A percentile compares a stretch with the other conserved stretches of the same genome.
phyloP scores from a whole-genome alignment of 2,113 vertebrate genomes.

The Ciconia boyciana region DNA sequence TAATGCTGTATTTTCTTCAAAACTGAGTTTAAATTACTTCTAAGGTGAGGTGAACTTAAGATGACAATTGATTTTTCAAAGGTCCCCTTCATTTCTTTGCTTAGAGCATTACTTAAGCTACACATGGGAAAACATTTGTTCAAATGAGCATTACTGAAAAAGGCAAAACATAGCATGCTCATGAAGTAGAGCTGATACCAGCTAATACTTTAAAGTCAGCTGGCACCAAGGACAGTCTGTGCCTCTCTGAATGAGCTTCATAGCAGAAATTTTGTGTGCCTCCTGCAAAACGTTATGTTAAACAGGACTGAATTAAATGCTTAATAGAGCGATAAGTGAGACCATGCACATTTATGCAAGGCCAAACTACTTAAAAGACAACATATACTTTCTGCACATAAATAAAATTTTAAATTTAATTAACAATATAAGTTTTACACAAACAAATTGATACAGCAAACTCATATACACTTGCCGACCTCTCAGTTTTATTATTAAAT shows the following conservation, averaged over 20 bases:
- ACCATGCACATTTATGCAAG: not conserved
- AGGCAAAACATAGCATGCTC: not conserved
- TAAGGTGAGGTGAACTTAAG: not conserved
- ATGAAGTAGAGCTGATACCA: not conserved
- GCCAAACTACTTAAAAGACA: not conserved
- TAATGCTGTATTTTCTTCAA: not conserved
- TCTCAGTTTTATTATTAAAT: not conserved
- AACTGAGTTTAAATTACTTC: not conserved
- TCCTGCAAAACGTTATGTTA: not conserved
- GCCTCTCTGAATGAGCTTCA: not conserved
- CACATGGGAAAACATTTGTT: not conserved
- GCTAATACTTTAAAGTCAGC: not conserved
- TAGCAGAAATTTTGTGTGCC: not conserved
- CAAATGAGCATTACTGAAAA: conserved; percentile 10
- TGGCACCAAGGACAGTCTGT: not conserved
- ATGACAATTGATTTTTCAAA: not conserved
- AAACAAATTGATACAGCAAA: not conserved
- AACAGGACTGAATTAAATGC: not conserved
- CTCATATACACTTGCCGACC: not conserved
- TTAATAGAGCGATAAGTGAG: not conserved
- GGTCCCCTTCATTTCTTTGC: not conserved
- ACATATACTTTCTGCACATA: not conserved
- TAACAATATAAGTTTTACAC: not conserved
- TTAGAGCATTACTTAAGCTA: not conserved
- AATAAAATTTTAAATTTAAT: not conserved